Evolutionary conservation across 2,113 vertebrate genomes (phyloP).

Genomic region (Eretmochelys imbricata): DNA sequence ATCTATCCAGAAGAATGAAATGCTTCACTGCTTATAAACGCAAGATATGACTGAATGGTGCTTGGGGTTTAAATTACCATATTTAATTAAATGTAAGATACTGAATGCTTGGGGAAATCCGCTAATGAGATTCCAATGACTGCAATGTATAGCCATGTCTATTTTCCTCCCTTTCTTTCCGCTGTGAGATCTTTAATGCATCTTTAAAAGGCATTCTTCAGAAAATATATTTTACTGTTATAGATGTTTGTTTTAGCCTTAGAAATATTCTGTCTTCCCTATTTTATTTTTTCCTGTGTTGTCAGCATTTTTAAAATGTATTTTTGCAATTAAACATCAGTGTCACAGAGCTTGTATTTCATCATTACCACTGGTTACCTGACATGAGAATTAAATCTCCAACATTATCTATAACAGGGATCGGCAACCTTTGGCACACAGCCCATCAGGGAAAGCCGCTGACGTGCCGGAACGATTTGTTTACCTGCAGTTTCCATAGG

Average conservation of each 20-base stretch:
- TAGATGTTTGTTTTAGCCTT: not conserved
- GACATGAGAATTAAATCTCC: not conserved
- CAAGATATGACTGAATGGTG: slow-evolving; percentile 14
- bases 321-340: not conserved
- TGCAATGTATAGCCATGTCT: slow-evolving; percentile 24
- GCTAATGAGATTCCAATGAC: slow-evolving; percentile 49
- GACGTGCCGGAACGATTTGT: too few species aligned
- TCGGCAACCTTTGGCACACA: too few species aligned
- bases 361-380: not conserved
- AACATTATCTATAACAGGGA: not conserved
- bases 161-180: not conserved
- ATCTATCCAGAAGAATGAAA: slow-evolving; percentile 52
- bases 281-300: not conserved
- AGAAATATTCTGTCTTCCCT: not conserved
- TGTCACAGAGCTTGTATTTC: not conserved
- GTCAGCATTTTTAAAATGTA: not conserved
- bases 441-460: too few species aligned
- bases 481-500: too few species aligned
- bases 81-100: slow-evolving; percentile 70
- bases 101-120: slow-evolving; percentile 46
- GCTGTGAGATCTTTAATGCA: not conserved
- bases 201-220: not conserved
- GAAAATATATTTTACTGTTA: not conserved
- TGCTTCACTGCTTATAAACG: slow-evolving; percentile 17
- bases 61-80: slow-evolving; percentile 62